A percentile compares a stretch with the other conserved stretches of the same genome.
Evolutionary conservation across 2,113 vertebrate species (phyloP).

Genomic region (Agelaius phoeniceus): DNA sequence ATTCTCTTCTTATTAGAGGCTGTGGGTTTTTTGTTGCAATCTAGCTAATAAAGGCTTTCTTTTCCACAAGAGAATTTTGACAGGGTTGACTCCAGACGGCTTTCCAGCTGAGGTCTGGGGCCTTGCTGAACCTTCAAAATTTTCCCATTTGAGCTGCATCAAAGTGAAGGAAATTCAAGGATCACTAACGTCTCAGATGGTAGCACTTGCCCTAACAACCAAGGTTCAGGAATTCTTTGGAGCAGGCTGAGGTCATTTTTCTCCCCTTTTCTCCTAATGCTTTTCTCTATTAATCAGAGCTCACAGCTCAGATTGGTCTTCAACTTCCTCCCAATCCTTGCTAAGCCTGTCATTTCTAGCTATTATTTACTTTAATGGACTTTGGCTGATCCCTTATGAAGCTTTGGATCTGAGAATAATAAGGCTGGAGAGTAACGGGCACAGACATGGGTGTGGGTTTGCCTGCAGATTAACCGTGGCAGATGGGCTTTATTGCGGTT

Average conservation of each 20-base stretch:
- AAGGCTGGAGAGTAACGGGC: slow-evolving; percentile 94
- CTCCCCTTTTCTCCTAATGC: slow-evolving; percentile 89
- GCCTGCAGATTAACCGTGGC: slow-evolving; percentile 99
- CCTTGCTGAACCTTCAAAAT: slow-evolving; percentile 85
- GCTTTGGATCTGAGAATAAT: slow-evolving; percentile 99
- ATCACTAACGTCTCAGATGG: slow-evolving; percentile 94
- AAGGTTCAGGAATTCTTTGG: slow-evolving; percentile 97
- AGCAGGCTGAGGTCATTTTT: slow-evolving; percentile 93
- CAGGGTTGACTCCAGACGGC: slow-evolving; percentile 86
- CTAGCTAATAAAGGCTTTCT: slow-evolving; percentile 82
- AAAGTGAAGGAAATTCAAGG: slow-evolving; percentile 95
- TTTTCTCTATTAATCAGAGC: slow-evolving; percentile 99
- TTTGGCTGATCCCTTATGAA: slow-evolving; percentile 99
- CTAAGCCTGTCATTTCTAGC: slow-evolving; percentile 99
- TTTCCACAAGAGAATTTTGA: slow-evolving; percentile 84
- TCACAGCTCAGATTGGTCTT: slow-evolving; percentile 98
- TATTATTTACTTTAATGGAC: slow-evolving; percentile 99
- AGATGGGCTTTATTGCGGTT: slow-evolving; percentile 99
- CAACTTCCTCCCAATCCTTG: slow-evolving; percentile 99
- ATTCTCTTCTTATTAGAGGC: slow-evolving; percentile 65
- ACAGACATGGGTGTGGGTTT: slow-evolving; percentile 93
- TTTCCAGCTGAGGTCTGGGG: slow-evolving; percentile 85
- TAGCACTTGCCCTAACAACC: slow-evolving; percentile 95
- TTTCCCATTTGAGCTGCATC: slow-evolving; percentile 90
- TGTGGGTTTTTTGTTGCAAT: slow-evolving; percentile 74